These are phyloP conservation scores for Rhinogobio ventralis DNA, from an alignment of 2,797 vertebrate species.

Conservation along the genomic window DNA sequence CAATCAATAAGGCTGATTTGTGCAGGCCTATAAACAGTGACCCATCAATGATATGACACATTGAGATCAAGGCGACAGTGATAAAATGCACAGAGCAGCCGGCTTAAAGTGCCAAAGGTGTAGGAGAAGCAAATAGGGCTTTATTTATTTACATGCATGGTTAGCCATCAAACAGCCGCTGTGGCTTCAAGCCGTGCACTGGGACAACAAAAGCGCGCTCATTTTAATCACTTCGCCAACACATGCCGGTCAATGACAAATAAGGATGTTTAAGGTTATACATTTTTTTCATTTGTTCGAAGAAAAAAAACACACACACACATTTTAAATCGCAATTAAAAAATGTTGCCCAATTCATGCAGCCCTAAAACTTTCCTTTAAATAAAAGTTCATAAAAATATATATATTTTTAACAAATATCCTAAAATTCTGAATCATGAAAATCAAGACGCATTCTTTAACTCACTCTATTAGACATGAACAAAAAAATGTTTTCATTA, in stretches of 20 bases:
- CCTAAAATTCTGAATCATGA: not conserved
- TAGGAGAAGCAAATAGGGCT: conserved; percentile 38
- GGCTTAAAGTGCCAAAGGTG: conserved; percentile 27
- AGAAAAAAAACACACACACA: too few relatives aligned
- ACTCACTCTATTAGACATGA: not conserved
- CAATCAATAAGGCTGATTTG: conserved; percentile 50
- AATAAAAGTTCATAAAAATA: not conserved
- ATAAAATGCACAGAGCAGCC: conserved; percentile 29
- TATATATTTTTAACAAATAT: not conserved
- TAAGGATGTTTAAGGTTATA: not conserved
- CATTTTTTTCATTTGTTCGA: too few relatives aligned
- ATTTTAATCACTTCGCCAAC: conserved; percentile 9
- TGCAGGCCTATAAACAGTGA: conserved; percentile 44
- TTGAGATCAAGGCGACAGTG: conserved; percentile 42
- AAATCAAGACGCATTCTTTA: not conserved
- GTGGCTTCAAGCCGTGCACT: not conserved
- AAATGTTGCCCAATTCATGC: too few relatives aligned
- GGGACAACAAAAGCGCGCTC: not conserved
- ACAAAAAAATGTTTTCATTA: not conserved
- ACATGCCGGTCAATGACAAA: not conserved
- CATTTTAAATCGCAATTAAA: too few relatives aligned
- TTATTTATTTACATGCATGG: conserved; percentile 42
- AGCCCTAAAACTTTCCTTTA: not conserved
- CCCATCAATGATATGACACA: conserved; percentile 40
- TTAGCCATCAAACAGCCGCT: conserved; percentile 27